Percentiles rank a stretch among this genome's conserved stretches.
Conservation (phyloP, 1,140 invertebrate genomes). For the Drosophila sp. region DNA sequence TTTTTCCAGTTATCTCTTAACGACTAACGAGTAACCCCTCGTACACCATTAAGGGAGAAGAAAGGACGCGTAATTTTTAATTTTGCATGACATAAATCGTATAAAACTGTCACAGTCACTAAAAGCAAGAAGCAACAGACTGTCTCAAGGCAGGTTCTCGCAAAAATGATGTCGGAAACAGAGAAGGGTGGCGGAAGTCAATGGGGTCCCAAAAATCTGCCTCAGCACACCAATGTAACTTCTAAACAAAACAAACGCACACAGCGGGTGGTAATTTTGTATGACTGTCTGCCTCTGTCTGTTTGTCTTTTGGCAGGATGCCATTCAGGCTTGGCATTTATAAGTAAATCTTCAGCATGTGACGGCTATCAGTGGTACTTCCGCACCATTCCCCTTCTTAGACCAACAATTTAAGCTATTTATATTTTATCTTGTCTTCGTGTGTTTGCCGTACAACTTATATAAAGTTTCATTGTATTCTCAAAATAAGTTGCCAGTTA, state of each 20-base stretch:
- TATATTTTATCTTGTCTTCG: slow-evolving; percentile 79
- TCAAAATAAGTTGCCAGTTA: slow-evolving; percentile 69
- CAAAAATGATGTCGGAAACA: slow-evolving; percentile 74
- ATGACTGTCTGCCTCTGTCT: slow-evolving; percentile 6
- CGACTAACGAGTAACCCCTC: slow-evolving; percentile 21
- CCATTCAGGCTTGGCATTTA: slow-evolving; percentile 70
- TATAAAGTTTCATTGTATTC: slow-evolving; percentile 69
- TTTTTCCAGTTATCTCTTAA: slow-evolving; percentile 16
- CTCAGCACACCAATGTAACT: slow-evolving; percentile 44
- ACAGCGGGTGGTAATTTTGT: slow-evolving; percentile 38
- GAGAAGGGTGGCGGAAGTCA: slow-evolving; percentile 78
- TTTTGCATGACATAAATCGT: slow-evolving; percentile 82
- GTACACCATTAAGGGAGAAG: slow-evolving; percentile 22
- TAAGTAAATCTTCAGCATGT: slow-evolving; percentile 81
- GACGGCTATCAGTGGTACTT: slow-evolving; percentile 80
- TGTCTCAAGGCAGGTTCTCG: slow-evolving; percentile 34
- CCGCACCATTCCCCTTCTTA: slow-evolving; percentile 37
- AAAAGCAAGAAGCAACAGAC: slow-evolving; percentile 79
- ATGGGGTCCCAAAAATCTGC: slow-evolving; percentile 31
- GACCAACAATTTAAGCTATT: slow-evolving; percentile 69
- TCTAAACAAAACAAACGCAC: slow-evolving; percentile 61
- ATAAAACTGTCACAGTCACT: slow-evolving; percentile 83
- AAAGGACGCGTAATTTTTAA: slow-evolving; percentile 77
- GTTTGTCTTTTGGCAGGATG: slow-evolving; percentile 58
- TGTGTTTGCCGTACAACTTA: slow-evolving; percentile 53